A percentile compares a stretch with the other conserved stretches of the same genome.
Evolutionary conservation across 2,888 invertebrate genomes (phyloP).

Genomic region (Lathronympha strigana): DNA sequence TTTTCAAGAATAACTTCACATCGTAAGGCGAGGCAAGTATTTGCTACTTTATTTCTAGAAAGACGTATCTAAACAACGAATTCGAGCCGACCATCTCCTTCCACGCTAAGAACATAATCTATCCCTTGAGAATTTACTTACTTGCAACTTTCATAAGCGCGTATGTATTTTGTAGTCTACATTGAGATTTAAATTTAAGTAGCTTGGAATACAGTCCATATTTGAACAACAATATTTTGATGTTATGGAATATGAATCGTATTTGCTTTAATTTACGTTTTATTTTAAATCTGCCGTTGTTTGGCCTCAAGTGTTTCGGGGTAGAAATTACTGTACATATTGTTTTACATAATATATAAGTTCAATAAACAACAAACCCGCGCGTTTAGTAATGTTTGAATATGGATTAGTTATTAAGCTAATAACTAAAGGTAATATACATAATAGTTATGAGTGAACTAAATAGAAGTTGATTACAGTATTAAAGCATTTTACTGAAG

Average conservation of each 20-base stretch:
- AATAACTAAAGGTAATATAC: background rate
- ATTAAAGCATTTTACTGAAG: no score
- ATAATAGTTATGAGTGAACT: no score
- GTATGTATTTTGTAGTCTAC: background rate
- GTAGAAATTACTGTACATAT: background rate
- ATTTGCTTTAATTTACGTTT: background rate
- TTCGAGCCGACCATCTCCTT: background rate
- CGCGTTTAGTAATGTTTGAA: background rate
- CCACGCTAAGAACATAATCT: background rate
- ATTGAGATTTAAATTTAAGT: background rate
- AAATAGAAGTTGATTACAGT: no score
- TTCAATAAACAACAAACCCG: background rate
- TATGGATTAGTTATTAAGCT: background rate
- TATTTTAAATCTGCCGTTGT: conserved; percentile 1
- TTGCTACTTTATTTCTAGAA: background rate
- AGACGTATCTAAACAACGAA: background rate
- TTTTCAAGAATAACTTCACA: conserved; percentile 19
- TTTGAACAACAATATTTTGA: background rate
- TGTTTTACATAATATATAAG: background rate
- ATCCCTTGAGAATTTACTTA: conserved; percentile 16
- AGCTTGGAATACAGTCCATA: background rate
- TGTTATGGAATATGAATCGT: background rate
- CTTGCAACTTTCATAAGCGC: background rate
- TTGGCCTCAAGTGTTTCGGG: background rate
- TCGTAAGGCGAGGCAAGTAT: conserved; percentile 8